These are phyloP conservation scores for Chamaea fasciata DNA, from an alignment of 2,113 vertebrate species.

Conservation along the genomic window DNA sequence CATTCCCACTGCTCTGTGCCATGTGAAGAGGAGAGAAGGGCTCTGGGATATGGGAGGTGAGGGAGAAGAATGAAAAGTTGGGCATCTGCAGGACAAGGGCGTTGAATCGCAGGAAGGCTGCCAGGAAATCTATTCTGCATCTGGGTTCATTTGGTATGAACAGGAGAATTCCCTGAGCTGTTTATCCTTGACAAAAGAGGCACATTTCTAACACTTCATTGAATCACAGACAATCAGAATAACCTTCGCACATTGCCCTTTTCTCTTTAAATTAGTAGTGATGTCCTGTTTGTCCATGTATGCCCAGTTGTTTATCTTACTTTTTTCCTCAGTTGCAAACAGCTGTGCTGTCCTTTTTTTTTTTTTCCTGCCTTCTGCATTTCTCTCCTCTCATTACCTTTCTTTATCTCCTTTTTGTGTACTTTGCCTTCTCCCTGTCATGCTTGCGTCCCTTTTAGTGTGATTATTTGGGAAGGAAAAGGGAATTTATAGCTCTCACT, in stretches of 20 bases:
- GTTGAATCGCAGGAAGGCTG: neutral
- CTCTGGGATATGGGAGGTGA: neutral
- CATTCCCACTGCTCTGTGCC: neutral
- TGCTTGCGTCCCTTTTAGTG: neutral
- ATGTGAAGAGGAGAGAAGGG: neutral
- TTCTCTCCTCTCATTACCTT: neutral
- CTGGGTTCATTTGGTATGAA: neutral
- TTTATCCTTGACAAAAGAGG: conserved; percentile 22
- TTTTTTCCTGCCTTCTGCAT: neutral
- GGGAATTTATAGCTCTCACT: conserved; percentile 23
- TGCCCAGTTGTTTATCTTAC: conserved; percentile 19
- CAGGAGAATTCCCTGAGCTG: conserved; percentile 13
- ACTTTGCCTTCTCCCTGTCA: neutral
- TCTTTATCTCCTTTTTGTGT: neutral
- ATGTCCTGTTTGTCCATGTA: conserved; percentile 10
- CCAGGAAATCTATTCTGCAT: neutral
- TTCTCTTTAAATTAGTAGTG: conserved; percentile 36
- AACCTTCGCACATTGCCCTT: conserved; percentile 34
- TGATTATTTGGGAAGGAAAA: conserved; percentile 21
- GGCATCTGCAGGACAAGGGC: neutral
- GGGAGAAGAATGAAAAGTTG: neutral
- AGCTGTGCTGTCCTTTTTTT: neutral
- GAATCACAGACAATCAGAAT: conserved; percentile 16
- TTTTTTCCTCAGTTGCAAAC: conserved; percentile 2
- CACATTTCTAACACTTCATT: conserved; percentile 26